These are phyloP conservation scores for Desmodus rotundus DNA, from an alignment of 2,113 vertebrate species.

Conservation along the genomic window DNA sequence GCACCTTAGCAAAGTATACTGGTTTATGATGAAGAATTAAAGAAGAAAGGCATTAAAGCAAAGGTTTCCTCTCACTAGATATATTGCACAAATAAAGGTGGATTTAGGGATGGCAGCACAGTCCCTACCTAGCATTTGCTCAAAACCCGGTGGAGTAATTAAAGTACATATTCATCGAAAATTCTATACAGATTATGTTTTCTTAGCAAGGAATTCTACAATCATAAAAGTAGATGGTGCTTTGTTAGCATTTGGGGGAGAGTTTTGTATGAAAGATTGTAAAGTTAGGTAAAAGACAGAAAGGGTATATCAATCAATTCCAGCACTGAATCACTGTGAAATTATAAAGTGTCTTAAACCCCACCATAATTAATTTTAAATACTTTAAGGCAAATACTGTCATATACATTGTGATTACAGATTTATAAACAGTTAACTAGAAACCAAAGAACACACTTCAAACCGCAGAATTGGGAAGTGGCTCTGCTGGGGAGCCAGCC, in stretches of 20 bases:
- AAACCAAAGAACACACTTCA: background rate
- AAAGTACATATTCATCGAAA: background rate
- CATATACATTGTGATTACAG: background rate
- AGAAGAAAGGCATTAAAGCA: background rate
- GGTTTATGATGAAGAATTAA: background rate
- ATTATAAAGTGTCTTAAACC: background rate
- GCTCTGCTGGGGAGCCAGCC: accelerated
- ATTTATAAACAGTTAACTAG: background rate
- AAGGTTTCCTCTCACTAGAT: background rate
- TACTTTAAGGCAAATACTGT: background rate
- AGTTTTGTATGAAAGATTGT: background rate
- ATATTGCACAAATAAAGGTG: background rate
- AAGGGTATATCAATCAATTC: background rate
- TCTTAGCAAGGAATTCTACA: background rate
- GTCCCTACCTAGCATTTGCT: background rate
- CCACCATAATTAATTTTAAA: background rate
- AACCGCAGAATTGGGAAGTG: background rate
- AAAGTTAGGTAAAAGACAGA: background rate
- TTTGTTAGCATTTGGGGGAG: background rate
- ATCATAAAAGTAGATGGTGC: background rate
- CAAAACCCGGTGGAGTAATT: background rate
- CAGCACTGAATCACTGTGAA: background rate
- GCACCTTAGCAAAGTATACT: background rate
- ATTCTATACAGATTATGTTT: background rate
- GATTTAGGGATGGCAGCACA: background rate